phyloP scores from a whole-genome alignment of 2,888 invertebrate species.

The Diarsia rubi region DNA sequence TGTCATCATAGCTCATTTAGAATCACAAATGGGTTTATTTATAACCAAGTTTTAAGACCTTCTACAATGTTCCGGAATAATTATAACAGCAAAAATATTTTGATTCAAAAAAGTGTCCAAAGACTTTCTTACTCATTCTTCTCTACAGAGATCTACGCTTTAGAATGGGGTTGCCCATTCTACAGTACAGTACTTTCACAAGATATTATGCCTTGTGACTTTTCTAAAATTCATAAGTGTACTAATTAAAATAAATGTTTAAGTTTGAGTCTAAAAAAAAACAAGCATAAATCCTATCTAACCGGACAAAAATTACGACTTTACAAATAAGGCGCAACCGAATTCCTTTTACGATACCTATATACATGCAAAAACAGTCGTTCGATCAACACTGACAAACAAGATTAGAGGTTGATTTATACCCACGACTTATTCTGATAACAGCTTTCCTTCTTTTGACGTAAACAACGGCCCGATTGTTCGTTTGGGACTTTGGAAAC shows the following conservation, averaged over 20 bases:
- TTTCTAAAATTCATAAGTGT: too few species aligned
- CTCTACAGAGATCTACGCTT: too few species aligned
- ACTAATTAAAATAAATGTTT: too few species aligned
- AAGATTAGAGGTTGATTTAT: constrained; percentile 83
- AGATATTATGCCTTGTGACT: too few species aligned
- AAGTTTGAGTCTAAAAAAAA: neutral
- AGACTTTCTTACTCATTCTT: too few species aligned
- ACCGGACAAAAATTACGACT: constrained; percentile 35
- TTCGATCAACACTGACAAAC: constrained; percentile 80
- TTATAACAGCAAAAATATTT: too few species aligned
- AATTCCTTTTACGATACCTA: constrained; percentile 49
- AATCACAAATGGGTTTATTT: neutral
- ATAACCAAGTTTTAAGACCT: neutral
- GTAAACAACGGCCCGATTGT: constrained; percentile 82
- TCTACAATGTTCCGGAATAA: neutral
- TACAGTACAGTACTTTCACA: too few species aligned
- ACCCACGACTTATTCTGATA: constrained; percentile 82
- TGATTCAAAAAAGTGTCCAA: too few species aligned
- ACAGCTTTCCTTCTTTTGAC: constrained; percentile 81
- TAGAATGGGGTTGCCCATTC: too few species aligned
- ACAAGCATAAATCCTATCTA: constrained; percentile 7
- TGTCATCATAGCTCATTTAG: too few species aligned
- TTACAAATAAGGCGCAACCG: constrained; percentile 43
- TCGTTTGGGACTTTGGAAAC: constrained; percentile 46
- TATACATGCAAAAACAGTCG: constrained; percentile 74